Conservation (phyloP, 2,113 vertebrate genomes). For the Pampusana beccarii region DNA sequence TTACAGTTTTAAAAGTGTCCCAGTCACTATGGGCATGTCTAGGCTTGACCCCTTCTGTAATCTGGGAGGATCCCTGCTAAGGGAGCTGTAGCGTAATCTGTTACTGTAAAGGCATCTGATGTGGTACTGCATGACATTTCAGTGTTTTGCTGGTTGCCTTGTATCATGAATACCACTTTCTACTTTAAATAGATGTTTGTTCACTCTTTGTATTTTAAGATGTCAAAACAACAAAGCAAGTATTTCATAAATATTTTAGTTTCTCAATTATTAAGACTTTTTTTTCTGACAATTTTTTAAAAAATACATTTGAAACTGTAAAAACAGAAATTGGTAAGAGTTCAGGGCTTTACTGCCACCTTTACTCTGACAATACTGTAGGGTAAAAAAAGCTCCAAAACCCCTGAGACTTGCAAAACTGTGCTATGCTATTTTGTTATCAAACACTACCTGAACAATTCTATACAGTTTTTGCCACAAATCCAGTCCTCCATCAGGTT, state of each 20-base stretch:
- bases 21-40: neutral
- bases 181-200: neutral
- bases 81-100: neutral
- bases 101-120: neutral
- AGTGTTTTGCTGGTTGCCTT: neutral
- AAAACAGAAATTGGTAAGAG: neutral
- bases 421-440: neutral
- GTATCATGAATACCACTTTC: neutral
- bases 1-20: neutral
- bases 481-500: neutral
- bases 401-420: neutral
- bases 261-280: neutral
- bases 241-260: neutral
- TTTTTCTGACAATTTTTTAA: neutral
- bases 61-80: neutral
- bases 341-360: neutral
- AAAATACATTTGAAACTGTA: neutral
- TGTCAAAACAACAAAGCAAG: neutral
- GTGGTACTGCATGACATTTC: neutral
- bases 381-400: neutral
- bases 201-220: neutral
- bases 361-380: neutral
- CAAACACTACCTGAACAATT: neutral
- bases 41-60: neutral
- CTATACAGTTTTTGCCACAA: neutral